Evolutionary conservation across 2,888 invertebrate genomes (phyloP).

Genomic region (Bhutanitis thaidina): DNA sequence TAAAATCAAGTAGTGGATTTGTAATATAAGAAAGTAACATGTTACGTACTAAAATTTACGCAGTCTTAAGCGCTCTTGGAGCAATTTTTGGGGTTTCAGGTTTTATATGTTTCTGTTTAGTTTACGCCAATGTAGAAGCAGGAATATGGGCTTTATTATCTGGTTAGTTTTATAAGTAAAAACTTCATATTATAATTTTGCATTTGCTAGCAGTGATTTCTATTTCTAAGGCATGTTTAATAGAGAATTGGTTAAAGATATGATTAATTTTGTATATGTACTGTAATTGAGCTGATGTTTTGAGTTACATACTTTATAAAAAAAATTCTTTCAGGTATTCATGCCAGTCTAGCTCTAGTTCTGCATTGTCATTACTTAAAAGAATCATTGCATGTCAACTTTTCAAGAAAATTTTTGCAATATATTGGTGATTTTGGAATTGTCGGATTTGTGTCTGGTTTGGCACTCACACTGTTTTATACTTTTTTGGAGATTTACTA

Average conservation of each 20-base stretch:
- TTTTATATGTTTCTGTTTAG: conserved; percentile 70
- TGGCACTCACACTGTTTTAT: conserved; percentile 67
- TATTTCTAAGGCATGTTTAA: too few relatives aligned
- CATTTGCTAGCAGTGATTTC: too few relatives aligned
- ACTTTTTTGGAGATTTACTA: conserved; percentile 63
- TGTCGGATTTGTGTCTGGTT: conserved; percentile 64
- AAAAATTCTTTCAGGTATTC: conserved; percentile 44
- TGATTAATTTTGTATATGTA: too few relatives aligned
- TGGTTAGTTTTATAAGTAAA: conserved; percentile 42
- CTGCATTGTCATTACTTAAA: conserved; percentile 66
- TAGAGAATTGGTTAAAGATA: too few relatives aligned
- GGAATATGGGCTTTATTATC: conserved; percentile 72
- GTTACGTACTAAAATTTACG: conserved; percentile 64
- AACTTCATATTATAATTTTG: too few relatives aligned
- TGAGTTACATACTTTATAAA: too few relatives aligned
- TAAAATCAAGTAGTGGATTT: too few relatives aligned
- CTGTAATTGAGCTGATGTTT: too few relatives aligned
- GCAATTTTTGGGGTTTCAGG: conserved; percentile 59
- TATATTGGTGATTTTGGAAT: conserved; percentile 73
- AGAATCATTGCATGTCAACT: conserved; percentile 69
- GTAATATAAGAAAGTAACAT: conserved; percentile 32
- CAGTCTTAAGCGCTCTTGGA: conserved; percentile 59
- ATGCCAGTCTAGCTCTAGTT: conserved; percentile 57
- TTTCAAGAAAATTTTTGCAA: conserved; percentile 65
- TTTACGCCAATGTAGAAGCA: conserved; percentile 70